Percentiles rank a stretch among this genome's conserved stretches.
Evolutionary conservation across 2,888 invertebrate genomes (phyloP).

Genomic region (Lycaena phlaeas): DNA sequence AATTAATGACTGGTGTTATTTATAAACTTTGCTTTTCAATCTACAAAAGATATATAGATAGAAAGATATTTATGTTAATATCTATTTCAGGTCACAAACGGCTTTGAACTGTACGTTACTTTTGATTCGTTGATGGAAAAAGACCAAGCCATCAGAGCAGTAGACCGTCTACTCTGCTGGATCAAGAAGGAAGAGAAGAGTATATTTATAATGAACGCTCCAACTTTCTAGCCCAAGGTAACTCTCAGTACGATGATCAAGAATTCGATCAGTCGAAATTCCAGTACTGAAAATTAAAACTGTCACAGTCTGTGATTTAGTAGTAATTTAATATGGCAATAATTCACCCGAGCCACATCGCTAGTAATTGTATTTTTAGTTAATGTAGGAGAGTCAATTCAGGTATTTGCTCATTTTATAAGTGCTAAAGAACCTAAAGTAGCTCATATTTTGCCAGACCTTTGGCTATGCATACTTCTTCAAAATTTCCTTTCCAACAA

Average conservation of each 20-base stretch:
- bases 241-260: constrained; percentile 41
- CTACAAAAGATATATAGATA: too few relatives aligned
- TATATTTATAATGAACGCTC: constrained; percentile 90
- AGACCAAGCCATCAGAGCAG: constrained; percentile 85
- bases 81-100: constrained; percentile 84
- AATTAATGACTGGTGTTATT: too few relatives aligned
- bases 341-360: neutral
- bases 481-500: too few relatives aligned
- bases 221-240: constrained; percentile 77
- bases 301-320: constrained; percentile 15
- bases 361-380: too few relatives aligned
- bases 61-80: too few relatives aligned
- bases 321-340: constrained; percentile 2
- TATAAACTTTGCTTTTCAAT: too few relatives aligned
- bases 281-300: constrained; percentile 29
- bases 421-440: too few relatives aligned
- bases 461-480: too few relatives aligned
- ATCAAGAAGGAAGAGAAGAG: constrained; percentile 94
- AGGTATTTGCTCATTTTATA: neutral
- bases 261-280: constrained; percentile 35
- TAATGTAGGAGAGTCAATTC: too few relatives aligned
- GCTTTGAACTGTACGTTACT: constrained; percentile 93
- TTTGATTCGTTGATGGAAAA: constrained; percentile 94
- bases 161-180: constrained; percentile 92
- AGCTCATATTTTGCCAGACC: too few relatives aligned